Conservation (phyloP, 2,797 vertebrate species). For the Carcharodon carcharias region DNA sequence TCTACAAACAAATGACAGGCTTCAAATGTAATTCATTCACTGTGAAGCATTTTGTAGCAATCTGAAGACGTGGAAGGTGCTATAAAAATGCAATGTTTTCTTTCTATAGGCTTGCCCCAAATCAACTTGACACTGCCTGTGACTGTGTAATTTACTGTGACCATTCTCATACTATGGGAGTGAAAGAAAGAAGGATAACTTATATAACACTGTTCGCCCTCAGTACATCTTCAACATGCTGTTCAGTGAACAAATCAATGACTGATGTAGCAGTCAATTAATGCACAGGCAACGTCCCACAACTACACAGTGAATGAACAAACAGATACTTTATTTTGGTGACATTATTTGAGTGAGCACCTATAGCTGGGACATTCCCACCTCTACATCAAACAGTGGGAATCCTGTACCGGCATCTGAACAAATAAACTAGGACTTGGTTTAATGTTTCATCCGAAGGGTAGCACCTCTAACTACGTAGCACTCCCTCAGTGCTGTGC, state of each 20-base stretch:
- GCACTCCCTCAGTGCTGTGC: neutral
- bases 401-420: neutral
- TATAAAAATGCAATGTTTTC: no score
- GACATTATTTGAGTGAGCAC: neutral
- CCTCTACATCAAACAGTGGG: neutral
- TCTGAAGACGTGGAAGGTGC: no score
- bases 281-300: neutral
- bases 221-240: neutral
- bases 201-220: neutral
- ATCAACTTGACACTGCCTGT: neutral
- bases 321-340: neutral
- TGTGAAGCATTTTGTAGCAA: no score
- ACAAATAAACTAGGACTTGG: neutral
- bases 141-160: neutral
- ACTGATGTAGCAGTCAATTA: neutral
- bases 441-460: neutral
- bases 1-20: neutral
- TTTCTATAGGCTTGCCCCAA: no score
- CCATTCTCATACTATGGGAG: neutral
- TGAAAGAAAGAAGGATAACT: neutral
- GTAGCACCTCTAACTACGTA: neutral
- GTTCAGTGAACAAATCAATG: neutral
- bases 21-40: neutral
- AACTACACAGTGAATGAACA: neutral
- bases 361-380: neutral